Evolutionary conservation across 2,113 vertebrate species (phyloP).

Genomic region (Leptosomus discolor): DNA sequence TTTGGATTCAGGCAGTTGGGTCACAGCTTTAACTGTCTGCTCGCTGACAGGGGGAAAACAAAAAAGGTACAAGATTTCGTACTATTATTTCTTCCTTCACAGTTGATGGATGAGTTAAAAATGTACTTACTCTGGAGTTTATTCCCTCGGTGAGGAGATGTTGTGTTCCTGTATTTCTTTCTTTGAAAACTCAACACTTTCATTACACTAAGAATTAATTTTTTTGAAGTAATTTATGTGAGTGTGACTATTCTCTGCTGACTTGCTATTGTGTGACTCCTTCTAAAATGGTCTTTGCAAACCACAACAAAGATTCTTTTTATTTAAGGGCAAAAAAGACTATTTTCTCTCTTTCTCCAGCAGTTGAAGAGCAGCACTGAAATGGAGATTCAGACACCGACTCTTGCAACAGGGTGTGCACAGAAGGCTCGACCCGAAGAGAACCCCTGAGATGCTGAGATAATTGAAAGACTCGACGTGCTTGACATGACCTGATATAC

Average conservation of each 20-base stretch:
- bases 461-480: not conserved
- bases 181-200: not conserved
- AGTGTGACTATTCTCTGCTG: not conserved
- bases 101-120: not conserved
- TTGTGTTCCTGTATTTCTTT: not conserved
- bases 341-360: not conserved
- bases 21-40: constrained; percentile 10
- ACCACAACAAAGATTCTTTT: not conserved
- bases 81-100: not conserved
- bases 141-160: not conserved
- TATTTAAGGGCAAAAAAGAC: not conserved
- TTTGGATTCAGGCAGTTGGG: constrained; percentile 31
- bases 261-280: not conserved
- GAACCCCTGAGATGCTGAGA: not conserved
- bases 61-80: not conserved
- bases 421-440: not conserved
- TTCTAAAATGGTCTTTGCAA: not conserved
- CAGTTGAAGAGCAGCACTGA: not conserved
- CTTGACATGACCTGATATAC: not conserved
- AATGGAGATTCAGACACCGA: not conserved
- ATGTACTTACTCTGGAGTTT: not conserved
- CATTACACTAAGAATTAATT: not conserved
- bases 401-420: not conserved
- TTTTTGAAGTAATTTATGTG: constrained; percentile 14
- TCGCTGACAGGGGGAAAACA: not conserved